Evolutionary conservation across 2,888 invertebrate species (phyloP).

Genomic region (Tortricodes alternella): DNA sequence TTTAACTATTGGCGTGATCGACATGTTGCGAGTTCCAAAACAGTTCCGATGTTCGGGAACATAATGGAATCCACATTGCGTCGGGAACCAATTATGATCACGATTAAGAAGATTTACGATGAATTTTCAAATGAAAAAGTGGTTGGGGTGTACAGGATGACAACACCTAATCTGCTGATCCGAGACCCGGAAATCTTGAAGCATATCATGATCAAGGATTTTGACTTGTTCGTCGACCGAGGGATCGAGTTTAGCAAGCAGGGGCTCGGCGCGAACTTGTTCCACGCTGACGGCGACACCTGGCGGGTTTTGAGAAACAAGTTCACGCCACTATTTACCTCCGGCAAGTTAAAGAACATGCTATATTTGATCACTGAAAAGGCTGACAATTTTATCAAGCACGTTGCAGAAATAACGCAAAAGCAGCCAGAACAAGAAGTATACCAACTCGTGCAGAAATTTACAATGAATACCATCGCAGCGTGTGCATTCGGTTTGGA

Average conservation of each 20-base stretch:
- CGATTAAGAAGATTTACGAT: conserved; percentile 38
- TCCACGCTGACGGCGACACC: conserved; percentile 51
- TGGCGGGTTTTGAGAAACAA: conserved; percentile 52
- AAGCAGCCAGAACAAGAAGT: conserved; percentile 25
- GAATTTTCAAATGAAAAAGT: conserved; percentile 42
- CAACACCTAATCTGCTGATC: conserved; percentile 40
- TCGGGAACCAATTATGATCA: conserved; percentile 28
- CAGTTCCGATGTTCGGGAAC: conserved; percentile 41
- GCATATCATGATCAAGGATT: conserved; percentile 58
- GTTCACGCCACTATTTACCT: conserved; percentile 58
- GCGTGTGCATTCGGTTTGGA: conserved; percentile 22
- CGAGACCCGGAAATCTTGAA: conserved; percentile 58
- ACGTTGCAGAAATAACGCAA: conserved; percentile 35
- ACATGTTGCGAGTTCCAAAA: conserved; percentile 39
- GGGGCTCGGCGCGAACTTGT: conserved; percentile 53
- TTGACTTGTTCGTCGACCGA: conserved; percentile 53
- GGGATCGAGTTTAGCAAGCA: conserved; percentile 50
- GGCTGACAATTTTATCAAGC: conserved; percentile 45
- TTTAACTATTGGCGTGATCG: conserved; percentile 39
- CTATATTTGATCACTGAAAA: conserved; percentile 48
- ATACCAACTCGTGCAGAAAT: neutral
- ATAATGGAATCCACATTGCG: conserved; percentile 36
- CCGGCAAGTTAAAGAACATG: conserved; percentile 63
- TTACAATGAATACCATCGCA: conserved; percentile 3
- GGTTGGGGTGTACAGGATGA: conserved; percentile 40